These are phyloP conservation scores for Nephrotoma guestfalica DNA, from an alignment of 2,888 invertebrate species.

Conservation along the genomic window DNA sequence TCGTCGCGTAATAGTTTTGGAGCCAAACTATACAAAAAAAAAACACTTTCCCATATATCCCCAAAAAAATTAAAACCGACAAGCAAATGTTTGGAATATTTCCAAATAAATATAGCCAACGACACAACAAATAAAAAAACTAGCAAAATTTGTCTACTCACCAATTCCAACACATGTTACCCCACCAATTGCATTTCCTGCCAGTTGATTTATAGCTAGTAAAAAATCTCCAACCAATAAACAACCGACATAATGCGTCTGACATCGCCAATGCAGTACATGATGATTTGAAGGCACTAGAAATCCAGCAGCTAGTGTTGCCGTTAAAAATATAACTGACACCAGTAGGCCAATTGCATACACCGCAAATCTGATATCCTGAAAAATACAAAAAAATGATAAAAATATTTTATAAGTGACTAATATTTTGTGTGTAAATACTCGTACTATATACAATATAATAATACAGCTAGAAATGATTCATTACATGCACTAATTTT, in stretches of 20 bases:
- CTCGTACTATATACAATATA: neutral
- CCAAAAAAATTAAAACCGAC: neutral
- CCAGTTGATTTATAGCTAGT: constrained; percentile 62
- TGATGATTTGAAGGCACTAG: constrained; percentile 70
- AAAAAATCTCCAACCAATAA: constrained; percentile 67
- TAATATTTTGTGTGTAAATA: neutral
- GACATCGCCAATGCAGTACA: constrained; percentile 78
- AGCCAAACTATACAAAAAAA: neutral
- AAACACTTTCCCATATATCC: neutral
- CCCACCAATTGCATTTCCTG: constrained; percentile 43
- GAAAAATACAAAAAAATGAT: neutral
- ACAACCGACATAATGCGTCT: constrained; percentile 74
- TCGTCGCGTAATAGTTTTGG: neutral
- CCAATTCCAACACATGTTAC: constrained; percentile 50
- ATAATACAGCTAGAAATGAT: neutral
- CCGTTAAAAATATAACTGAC: constrained; percentile 66
- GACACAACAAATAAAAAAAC: neutral
- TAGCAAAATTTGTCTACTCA: constrained; percentile 33
- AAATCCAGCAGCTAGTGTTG: constrained; percentile 65
- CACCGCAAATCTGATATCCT: constrained; percentile 48
- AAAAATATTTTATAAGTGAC: neutral
- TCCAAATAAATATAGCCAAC: neutral
- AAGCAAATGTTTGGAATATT: constrained; percentile 1
- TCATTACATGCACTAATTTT: neutral
- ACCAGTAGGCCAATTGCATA: constrained; percentile 66